phyloP scores from a whole-genome alignment of 2,888 invertebrate genomes.

The Exephanes ischioxanthus region DNA sequence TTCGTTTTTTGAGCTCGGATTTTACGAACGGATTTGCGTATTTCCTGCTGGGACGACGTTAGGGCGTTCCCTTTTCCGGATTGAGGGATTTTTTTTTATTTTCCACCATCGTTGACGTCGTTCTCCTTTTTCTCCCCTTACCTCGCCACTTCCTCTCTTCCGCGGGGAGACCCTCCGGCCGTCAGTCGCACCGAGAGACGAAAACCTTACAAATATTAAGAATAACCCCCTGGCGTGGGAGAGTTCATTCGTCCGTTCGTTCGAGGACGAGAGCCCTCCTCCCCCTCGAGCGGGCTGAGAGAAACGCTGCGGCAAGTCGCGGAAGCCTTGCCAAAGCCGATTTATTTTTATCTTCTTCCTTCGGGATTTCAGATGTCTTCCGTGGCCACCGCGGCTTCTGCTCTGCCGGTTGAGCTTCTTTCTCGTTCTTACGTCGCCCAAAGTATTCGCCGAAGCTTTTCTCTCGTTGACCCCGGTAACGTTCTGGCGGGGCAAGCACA shows the following conservation, averaged over 20 bases:
- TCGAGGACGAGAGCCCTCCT: constrained; percentile 51
- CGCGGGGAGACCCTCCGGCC: constrained; percentile 29
- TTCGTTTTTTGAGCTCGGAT: constrained; percentile 77
- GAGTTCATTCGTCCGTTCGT: constrained; percentile 31
- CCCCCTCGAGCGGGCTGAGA: constrained; percentile 51
- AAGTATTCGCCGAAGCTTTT: constrained; percentile 52
- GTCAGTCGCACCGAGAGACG: constrained; percentile 70
- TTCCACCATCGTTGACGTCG: constrained; percentile 11
- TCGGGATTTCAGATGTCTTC: constrained; percentile 75
- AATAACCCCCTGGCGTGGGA: constrained; percentile 74
- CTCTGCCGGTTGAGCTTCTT: constrained; percentile 41
- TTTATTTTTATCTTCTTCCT: constrained; percentile 80
- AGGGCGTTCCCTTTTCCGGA: constrained; percentile 34
- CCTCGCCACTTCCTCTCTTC: constrained; percentile 29
- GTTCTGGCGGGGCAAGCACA: constrained; percentile 21
- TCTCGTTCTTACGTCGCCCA: constrained; percentile 48
- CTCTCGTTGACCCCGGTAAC: constrained; percentile 46
- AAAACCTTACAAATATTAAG: constrained; percentile 83
- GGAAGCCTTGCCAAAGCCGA: constrained; percentile 82
- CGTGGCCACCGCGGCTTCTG: constrained; percentile 56
- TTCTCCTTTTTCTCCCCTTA: constrained; percentile 33
- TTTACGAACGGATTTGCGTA: constrained; percentile 79
- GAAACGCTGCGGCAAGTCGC: constrained; percentile 62
- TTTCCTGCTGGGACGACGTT: constrained; percentile 71
- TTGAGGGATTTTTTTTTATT: constrained; percentile 42